A percentile compares a stretch with the other conserved stretches of the same genome.
phyloP scores from a whole-genome alignment of 2,113 vertebrate species.

The Promerops cafer region DNA sequence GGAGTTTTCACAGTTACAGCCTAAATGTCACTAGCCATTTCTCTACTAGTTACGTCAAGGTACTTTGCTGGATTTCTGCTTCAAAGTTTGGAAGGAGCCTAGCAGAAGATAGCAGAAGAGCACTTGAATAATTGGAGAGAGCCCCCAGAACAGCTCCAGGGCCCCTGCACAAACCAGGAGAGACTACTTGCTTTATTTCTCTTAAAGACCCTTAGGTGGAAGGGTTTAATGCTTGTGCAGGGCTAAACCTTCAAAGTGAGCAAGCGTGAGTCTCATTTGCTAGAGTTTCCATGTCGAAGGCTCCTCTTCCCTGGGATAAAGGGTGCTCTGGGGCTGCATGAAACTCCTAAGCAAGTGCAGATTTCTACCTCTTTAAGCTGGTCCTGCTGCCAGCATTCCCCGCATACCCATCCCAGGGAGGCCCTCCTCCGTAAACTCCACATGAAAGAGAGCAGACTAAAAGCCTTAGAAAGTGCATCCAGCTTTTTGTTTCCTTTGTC shows the following conservation, averaged over 20 bases:
- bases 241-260: background rate
- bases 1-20: background rate
- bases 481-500: slow-evolving; percentile 67
- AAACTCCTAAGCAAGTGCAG: background rate
- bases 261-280: background rate
- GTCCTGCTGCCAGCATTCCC: slow-evolving; percentile 44
- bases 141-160: background rate
- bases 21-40: background rate
- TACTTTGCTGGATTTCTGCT: background rate
- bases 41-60: background rate
- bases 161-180: background rate
- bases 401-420: slow-evolving; percentile 26
- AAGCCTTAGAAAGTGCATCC: slow-evolving; percentile 62
- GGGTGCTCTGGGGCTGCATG: background rate
- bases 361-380: slow-evolving; percentile 19
- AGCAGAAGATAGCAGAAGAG: background rate
- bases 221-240: background rate
- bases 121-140: background rate
- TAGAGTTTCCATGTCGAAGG: background rate
- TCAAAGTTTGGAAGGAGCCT: background rate
- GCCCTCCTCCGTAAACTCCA: slow-evolving; percentile 41
- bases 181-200: background rate
- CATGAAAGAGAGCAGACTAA: slow-evolving; percentile 52
- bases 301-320: background rate
- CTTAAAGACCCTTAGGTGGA: background rate